These are phyloP conservation scores for Mellilla xanthometata DNA, from an alignment of 2,888 invertebrate genomes.

Conservation along the genomic window DNA sequence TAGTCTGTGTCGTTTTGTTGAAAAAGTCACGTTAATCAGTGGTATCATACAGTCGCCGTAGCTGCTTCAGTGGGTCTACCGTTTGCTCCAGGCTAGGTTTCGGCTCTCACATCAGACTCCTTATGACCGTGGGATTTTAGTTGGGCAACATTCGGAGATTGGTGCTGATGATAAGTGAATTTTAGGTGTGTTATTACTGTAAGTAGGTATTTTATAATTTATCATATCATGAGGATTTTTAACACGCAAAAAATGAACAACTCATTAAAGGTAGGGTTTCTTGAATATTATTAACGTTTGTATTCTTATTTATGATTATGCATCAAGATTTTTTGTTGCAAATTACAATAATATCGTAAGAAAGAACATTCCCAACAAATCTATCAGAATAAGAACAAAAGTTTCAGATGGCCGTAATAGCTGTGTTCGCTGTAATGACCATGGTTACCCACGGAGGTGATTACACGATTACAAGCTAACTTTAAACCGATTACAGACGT, in stretches of 20 bases:
- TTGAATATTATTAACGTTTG: no score
- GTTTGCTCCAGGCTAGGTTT: constrained; percentile 77
- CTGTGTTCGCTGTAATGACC: constrained; percentile 63
- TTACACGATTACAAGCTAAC: constrained; percentile 73
- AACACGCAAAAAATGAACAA: no score
- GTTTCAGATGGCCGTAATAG: constrained; percentile 55
- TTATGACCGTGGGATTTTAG: constrained; percentile 74
- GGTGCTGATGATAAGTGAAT: constrained; percentile 56
- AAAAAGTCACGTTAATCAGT: constrained; percentile 41
- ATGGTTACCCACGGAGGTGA: constrained; percentile 66
- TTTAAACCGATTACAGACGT: constrained; percentile 42
- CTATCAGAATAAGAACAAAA: constrained; percentile 34
- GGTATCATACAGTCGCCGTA: constrained; percentile 49
- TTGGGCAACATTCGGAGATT: constrained; percentile 48
- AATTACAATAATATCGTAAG: background rate
- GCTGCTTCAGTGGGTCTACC: constrained; percentile 79
- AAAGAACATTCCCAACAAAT: constrained; percentile 14
- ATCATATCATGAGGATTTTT: no score
- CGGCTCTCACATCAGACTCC: constrained; percentile 67
- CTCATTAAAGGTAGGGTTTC: no score
- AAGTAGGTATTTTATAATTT: constrained; percentile 10
- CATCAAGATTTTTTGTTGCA: background rate
- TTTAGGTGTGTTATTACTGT: constrained; percentile 27
- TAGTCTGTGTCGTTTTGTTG: constrained; percentile 54
- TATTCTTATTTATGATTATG: no score